Percentiles rank a stretch among this genome's conserved stretches.
phyloP scores from a whole-genome alignment of 2,888 invertebrate species.

The Dicyrtomina minuta region DNA sequence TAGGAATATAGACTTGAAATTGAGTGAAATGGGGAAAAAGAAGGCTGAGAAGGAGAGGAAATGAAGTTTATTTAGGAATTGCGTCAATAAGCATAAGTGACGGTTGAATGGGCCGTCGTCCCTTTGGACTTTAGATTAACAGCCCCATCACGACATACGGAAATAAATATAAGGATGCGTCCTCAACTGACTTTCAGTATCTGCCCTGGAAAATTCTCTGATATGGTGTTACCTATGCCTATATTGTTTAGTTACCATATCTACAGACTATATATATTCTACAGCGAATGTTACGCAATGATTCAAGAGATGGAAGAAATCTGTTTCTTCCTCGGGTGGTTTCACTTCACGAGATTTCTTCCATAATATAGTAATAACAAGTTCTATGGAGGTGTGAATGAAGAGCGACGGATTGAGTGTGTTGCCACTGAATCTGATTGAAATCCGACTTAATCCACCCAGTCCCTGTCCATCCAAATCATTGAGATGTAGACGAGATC shows the following conservation, averaged over 20 bases:
- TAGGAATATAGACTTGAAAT: too few species aligned
- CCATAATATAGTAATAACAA: too few species aligned
- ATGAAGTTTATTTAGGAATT: constrained; percentile 35
- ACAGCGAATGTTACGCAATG: too few species aligned
- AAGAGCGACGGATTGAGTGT: constrained; percentile 23
- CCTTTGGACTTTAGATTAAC: constrained; percentile 7
- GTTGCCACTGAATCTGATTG: constrained; percentile 3
- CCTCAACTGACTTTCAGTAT: too few species aligned
- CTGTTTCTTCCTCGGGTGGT: too few species aligned
- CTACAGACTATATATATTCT: too few species aligned
- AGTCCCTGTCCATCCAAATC: background rate
- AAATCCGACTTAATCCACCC: constrained; percentile 15
- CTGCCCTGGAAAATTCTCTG: too few species aligned
- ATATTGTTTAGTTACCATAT: too few species aligned
- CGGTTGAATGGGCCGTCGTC: constrained; percentile 33
- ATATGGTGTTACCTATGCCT: too few species aligned
- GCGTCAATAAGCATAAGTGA: constrained; percentile 36
- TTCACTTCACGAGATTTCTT: too few species aligned
- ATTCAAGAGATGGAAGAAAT: too few species aligned
- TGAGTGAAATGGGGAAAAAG: constrained; percentile 10
- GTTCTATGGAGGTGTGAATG: constrained; percentile 28
- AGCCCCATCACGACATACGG: background rate
- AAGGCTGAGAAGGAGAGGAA: constrained; percentile 10
- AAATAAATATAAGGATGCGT: background rate
- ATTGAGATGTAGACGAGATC: background rate